Evolutionary conservation across 2,797 vertebrate species (phyloP), one percentile per base, ranked within the genome.

Genomic region (Vultur gryphus): DNA sequence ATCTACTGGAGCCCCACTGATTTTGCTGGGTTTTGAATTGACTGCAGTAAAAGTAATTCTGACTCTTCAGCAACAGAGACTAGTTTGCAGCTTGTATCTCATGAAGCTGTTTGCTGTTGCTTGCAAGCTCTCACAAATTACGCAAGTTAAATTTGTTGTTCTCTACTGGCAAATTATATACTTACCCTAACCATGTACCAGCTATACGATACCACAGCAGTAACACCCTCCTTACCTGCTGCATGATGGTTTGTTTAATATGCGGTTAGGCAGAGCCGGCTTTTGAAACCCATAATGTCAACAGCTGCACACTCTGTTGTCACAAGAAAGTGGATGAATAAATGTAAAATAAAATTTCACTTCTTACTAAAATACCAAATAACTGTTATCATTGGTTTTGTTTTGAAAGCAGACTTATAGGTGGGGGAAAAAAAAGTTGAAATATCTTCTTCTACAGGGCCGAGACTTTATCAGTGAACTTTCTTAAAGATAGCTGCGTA

Each of bases 361-460:
- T 46, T 65, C 65, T 51, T 62, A 48, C n/a, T 73, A 39, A 84
- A 86, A 81, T 26, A 37, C 28, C 44, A 82, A 39, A 49, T 76
- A 86, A 46, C 28, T 54, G 28, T 48, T 76, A 67, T 35, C 1
- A 0, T 17, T 54, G 35, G 16, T 17, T 85, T 76, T 55, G 21
- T 67, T 91, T 81, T 67, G 31, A 76, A 72, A 65, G 18, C 11
- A 35, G 19, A 26, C 5, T 66, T 57, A 37, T 2, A 64, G 13
- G n/a, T 14, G 25, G 14, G 21, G 6, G 1, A 4, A 2, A 10
- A 24, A 51, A 44, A 64, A 1, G 1, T 18, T 51, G 35, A 71
- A 67, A 35, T 67, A 28, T 16, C 46, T 80, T 57, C 39, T 72
- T 66, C 54, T 49, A 29, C 17, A n/a, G 31, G 35, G 25, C 51